Percentiles rank a stretch among this genome's conserved stretches.
These are phyloP conservation scores for Prochilodus magdalenae DNA, from an alignment of 2,113 vertebrate genomes.

Conservation along the genomic window DNA sequence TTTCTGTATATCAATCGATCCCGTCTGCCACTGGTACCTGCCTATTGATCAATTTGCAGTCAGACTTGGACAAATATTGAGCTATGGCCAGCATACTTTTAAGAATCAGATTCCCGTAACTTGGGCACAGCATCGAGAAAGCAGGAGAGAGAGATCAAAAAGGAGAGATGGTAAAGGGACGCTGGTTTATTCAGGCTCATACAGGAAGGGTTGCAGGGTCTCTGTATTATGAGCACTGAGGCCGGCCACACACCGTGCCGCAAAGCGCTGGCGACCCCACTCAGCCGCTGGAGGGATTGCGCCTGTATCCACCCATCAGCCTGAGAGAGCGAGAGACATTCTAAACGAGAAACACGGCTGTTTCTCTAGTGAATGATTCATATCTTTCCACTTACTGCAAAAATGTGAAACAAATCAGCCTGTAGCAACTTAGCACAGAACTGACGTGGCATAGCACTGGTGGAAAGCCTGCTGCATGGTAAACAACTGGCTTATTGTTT, in stretches of 20 bases:
- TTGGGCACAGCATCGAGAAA: conserved; percentile 12
- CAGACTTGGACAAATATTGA: conserved; percentile 38
- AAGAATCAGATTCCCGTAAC: conserved; percentile 30
- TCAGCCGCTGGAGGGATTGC: conserved; percentile 65
- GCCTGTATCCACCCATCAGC: conserved; percentile 34
- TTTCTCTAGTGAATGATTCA: neutral
- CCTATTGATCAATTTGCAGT: conserved; percentile 48
- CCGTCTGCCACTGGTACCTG: conserved; percentile 57
- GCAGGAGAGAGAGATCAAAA: conserved; percentile 41
- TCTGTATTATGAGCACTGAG: conserved; percentile 23
- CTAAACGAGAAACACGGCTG: neutral
- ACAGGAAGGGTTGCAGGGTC: conserved; percentile 20
- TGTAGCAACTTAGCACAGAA: neutral
- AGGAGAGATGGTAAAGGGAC: conserved; percentile 60
- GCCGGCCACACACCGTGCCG: conserved; percentile 55
- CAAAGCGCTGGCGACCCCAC: conserved; percentile 74
- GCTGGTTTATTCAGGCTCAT: conserved; percentile 56
- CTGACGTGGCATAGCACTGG: neutral
- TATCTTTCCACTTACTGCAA: neutral
- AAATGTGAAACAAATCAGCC: neutral
- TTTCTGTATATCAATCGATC: conserved; percentile 71
- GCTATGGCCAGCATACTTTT: conserved; percentile 24
- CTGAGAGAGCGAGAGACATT: neutral
- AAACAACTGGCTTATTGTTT: conserved; percentile 6
- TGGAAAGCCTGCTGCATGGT: neutral